Evolutionary conservation across 2,797 vertebrate species (phyloP), one percentile per base, ranked within the genome.

Genomic region (Myotis findleyi): DNA sequence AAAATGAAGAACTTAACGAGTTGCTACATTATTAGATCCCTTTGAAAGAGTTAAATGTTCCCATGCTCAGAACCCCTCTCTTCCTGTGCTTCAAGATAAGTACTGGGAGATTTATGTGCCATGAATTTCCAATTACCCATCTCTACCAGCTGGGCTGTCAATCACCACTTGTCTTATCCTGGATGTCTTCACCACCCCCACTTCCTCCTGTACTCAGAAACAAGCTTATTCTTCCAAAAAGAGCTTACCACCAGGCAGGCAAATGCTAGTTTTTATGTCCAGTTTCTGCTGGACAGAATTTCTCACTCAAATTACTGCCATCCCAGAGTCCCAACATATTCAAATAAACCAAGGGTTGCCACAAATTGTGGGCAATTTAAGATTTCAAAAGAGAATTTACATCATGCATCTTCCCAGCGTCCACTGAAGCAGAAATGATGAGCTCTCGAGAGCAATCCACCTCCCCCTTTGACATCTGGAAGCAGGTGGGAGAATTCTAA

Each of bases 71-170:
- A 97, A 97, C 97, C 89, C 95, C 95, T 97, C 87, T 96, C 96
- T 94, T 98, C 94, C 97, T 77, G 44, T 96, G 97, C 98, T 97
- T 97, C 87, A 97, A 68, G 68, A 98, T 98, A 98, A 98, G 98
- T 98, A 98, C 96, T 81, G 82, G 97, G 98, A 98, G 98, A 98
- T 98, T 98, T 98, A 98, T 98, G 98, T 98, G 98, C 98, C 98
- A 98, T 98, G 98, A 98, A 98, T 98, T 98, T 98, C 97, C 98
- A 98, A 98, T 98, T 98, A 98, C 98, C 98, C 97, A 98, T 97
- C 96, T 97, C 91, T 89, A 98, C 97, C 98, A 98, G 98, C 98
- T 98, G 98, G 97, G 98, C 98, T 98, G 98, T 98, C 98, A 98
- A 96, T 98, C 98, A 98, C 87, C 77, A 79, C 93, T 95, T 94